Base-by-base conservation (phyloP, 1,140 invertebrate genomes). In the Hesperophylax magnus region DNA sequence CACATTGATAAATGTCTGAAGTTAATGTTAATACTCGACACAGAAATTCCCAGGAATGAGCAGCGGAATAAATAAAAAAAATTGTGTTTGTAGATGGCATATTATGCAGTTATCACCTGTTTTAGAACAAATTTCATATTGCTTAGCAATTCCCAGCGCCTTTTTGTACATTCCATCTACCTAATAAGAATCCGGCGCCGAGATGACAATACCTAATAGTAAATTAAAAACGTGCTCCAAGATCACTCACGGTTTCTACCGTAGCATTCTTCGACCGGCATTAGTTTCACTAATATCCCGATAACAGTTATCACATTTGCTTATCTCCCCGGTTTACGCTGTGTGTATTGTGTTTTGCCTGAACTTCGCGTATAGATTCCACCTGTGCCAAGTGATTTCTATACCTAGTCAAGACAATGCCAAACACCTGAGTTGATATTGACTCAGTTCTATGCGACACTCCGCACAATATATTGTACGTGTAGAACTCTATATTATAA, bases 351-450 rank as follows among this genome's bases (percentile, higher is more conserved):
- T 47, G 39, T 47, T 47, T 47, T 8, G 39, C 39, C 39, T 47
- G 11, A 2, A 47, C 31, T 67, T 31, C 15, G n/a, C 31, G 65
- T 39, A 17, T 61, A 72, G 20, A 27, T 31, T 17, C 69, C 47
- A 72, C 69, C 20, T 67, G 69, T 18, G 34, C 9, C 47, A 56
- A 27, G 69, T 54, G 72, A 76, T 76, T 58, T 76, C 56, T 76
- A 60, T 61, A 17, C 20, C 14, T 8, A 47, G 39, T 14, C 27
- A 60, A 76, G 54, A 76, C 72, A 58, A 76, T 76, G 31, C 52
- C 27, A 20, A 15, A 27, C 69, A 76, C 72, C 54, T 76, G 72
- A 60, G 61, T 72, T 18, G 5, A 27, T 54, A 72, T 72, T 54
- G 69, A 72, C 69, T 72, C 69, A 60, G 72, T n/a, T 27, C 17